Base-by-base conservation (phyloP, 2,113 vertebrate species). In the Brachyhypopomus gauderio region DNA sequence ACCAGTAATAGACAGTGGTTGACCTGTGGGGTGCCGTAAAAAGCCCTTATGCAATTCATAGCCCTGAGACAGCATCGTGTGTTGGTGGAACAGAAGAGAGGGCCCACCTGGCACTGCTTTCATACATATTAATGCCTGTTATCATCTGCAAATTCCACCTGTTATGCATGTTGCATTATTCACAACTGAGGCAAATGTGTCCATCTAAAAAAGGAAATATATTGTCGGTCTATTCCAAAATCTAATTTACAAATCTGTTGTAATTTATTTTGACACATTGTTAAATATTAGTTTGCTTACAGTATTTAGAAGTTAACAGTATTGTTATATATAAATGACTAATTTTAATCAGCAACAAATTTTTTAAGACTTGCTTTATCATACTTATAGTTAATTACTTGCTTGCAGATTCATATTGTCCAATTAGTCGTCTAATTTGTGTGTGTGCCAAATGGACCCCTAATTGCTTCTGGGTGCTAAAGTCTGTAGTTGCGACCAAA, bases 361-460 rank as follows among this genome's bases (percentile, higher is more conserved):
- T 41, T 3, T 62, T 72, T 83, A 63, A 66, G 2, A 6, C 41
- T 78, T 9, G 66, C 69, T 83, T 58, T 78, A 19, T 56, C 55
- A 36, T 60, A 11, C 20, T 59, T 62, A 52, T 52, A 25, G 22
- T 20, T 34, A 64, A 58, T 77, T 55, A 17, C 48, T 69, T 4
- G 48, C 38, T 79, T 6, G 23, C 11, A 52, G 70, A 72, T 38
- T 85, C 27, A 20, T 45, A 5, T 67, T 63, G 45, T 45, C 41
- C 80, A 72, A 59, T 73, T 58, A 60, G 36, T 27, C n/a, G 36
- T 70, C 59, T 83, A 38, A 81, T 77, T 84, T 81, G 48, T 81
- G 48, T 20, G n/a, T 72, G 67, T 60, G 66, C 60, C 72, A 81
- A 75, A 82, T 41, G 66, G 36, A 56, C 75, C 9, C 45, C 12